Evolutionary conservation across 2,113 vertebrate species (phyloP).

Genomic region (Orientallactaga bullata): DNA sequence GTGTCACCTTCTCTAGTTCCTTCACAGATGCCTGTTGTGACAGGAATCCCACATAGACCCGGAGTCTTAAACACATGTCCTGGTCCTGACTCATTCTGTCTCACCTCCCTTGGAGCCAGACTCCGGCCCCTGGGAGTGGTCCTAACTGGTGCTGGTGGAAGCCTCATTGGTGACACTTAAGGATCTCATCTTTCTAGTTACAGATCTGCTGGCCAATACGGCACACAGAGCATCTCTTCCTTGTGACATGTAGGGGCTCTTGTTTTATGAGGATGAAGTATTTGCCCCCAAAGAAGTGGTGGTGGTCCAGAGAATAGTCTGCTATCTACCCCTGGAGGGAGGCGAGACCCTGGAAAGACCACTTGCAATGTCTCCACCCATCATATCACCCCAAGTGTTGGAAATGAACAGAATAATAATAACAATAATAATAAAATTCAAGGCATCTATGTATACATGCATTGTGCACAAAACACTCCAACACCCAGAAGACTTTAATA

Average conservation of each 20-base stretch:
- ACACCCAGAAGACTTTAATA: not conserved
- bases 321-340: no score
- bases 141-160: rapidly evolving
- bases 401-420: not conserved
- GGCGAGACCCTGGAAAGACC: not conserved
- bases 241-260: not conserved
- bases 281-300: not conserved
- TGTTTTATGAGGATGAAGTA: not conserved
- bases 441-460: not conserved
- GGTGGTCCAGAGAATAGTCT: not conserved
- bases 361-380: no score
- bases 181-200: not conserved
- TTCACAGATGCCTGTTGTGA: not conserved
- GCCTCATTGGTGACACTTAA: rapidly evolving
- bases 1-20: not conserved
- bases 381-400: not conserved
- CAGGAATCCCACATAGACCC: rapidly evolving
- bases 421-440: not conserved
- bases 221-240: no score
- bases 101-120: not conserved
- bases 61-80: not conserved
- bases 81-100: not conserved
- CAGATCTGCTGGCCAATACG: not conserved
- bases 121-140: no score
- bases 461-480: not conserved